Percentiles rank a stretch among this genome's conserved stretches.
These are phyloP conservation scores for Cephalopachus bancanus DNA, from an alignment of 2,797 vertebrate genomes.

Conservation along the genomic window DNA sequence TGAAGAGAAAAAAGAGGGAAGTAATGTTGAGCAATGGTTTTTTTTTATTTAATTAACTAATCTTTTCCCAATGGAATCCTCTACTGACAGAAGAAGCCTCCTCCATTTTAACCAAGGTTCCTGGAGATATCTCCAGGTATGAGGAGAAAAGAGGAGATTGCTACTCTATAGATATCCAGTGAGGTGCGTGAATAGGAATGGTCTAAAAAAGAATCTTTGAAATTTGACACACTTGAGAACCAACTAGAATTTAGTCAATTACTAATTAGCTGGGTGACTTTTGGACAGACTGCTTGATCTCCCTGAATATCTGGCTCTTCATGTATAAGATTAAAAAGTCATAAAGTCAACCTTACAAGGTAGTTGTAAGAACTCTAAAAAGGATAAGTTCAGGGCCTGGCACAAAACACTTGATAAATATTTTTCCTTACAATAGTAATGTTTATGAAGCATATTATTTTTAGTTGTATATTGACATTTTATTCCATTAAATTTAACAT, in stretches of 20 bases:
- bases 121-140: background rate
- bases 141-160: background rate
- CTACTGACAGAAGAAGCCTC: background rate
- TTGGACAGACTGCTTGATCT: background rate
- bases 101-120: background rate
- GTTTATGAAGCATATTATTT: background rate
- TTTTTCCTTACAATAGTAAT: constrained; percentile 52
- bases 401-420: background rate
- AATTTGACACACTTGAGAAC: background rate
- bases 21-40: background rate
- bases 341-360: background rate
- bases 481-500: background rate
- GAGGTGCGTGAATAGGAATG: background rate
- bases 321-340: constrained; percentile 28
- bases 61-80: background rate
- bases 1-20: background rate
- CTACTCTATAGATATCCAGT: background rate
- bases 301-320: background rate
- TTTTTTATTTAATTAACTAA: too few species aligned
- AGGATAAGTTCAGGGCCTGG: background rate
- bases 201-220: background rate
- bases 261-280: background rate
- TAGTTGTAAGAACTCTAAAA: background rate
- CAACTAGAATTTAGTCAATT: background rate
- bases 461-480: background rate